Conservation (phyloP, 2,888 invertebrate genomes). For the Sminthurinus aureus region DNA sequence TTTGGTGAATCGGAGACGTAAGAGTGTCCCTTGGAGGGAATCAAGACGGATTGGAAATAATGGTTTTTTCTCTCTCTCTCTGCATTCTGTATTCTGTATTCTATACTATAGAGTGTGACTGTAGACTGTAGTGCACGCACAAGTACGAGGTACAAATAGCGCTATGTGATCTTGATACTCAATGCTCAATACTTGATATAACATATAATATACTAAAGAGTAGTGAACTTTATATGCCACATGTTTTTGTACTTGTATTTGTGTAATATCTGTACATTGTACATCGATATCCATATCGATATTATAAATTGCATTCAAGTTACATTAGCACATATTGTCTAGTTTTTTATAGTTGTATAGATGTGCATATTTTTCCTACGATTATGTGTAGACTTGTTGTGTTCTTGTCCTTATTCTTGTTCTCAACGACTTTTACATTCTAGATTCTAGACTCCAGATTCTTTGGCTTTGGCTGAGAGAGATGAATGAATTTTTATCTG, state of each 20-base stretch:
- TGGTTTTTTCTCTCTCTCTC: constrained; percentile 5
- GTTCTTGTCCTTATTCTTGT: not conserved
- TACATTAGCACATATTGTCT: too few species aligned
- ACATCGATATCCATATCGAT: too few species aligned
- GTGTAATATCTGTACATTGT: too few species aligned
- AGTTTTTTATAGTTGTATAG: not conserved
- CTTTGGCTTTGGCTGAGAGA: not conserved
- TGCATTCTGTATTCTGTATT: too few species aligned
- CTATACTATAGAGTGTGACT: not conserved
- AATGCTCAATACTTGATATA: too few species aligned
- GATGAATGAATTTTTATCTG: constrained; percentile 6
- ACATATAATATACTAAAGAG: too few species aligned
- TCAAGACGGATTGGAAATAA: constrained; percentile 26
- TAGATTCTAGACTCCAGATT: too few species aligned
- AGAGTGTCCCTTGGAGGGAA: constrained; percentile 14
- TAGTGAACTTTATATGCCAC: too few species aligned
- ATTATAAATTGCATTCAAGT: too few species aligned
- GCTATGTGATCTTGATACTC: too few species aligned
- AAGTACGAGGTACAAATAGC: not conserved
- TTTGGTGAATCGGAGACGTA: not conserved
- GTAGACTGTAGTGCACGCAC: not conserved
- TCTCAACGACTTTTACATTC: too few species aligned
- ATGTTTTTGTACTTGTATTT: too few species aligned
- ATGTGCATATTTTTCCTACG: not conserved
- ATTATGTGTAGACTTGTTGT: not conserved